Conservation (phyloP, 2,797 vertebrate genomes). For the Enteromius unitaeniatus region DNA sequence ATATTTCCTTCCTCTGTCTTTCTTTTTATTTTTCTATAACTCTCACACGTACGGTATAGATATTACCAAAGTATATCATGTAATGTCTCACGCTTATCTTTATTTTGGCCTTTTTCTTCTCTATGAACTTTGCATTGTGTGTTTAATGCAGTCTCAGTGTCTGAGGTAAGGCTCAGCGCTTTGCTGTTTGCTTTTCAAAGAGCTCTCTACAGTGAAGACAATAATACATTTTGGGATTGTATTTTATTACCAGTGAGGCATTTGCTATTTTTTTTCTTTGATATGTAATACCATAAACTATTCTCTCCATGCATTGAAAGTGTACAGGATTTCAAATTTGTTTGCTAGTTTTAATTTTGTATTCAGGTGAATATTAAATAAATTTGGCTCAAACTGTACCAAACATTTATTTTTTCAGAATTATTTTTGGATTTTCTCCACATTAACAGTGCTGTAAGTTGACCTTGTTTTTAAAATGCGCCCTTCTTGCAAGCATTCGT, state of each 20-base stretch:
- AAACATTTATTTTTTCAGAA: conserved; percentile 31
- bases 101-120: neutral
- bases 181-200: conserved; percentile 23
- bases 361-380: conserved; percentile 50
- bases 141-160: neutral
- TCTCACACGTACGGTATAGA: neutral
- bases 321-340: conserved; percentile 25
- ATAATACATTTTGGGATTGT: neutral
- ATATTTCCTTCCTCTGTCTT: neutral
- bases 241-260: conserved; percentile 1
- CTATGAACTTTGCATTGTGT: conserved; percentile 29
- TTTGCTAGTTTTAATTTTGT: conserved; percentile 55
- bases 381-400: conserved; percentile 43
- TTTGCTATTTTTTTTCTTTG: conserved; percentile 15
- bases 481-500: conserved; percentile 3
- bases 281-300: conserved; percentile 30
- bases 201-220: neutral
- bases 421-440: neutral
- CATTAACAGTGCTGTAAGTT: neutral
- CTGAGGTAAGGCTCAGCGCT: neutral
- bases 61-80: conserved; percentile 35
- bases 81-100: neutral
- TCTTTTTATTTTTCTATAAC: neutral
- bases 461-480: conserved; percentile 25
- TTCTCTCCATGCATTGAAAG: conserved; percentile 25